phyloP scores from a whole-genome alignment of 2,113 vertebrate genomes.

The Ailurus styani region DNA sequence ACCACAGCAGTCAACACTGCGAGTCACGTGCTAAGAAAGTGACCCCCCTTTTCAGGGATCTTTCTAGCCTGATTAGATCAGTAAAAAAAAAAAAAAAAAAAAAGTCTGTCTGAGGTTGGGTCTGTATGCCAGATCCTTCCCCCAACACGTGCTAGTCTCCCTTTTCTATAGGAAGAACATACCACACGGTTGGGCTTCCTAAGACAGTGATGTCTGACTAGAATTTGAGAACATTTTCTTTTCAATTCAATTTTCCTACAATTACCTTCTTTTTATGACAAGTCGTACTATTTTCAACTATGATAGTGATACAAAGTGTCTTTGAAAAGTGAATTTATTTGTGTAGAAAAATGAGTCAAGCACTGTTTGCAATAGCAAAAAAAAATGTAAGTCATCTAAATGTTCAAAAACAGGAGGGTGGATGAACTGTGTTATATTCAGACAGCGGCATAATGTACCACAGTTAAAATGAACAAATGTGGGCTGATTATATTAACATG shows the following conservation, averaged over 20 bases:
- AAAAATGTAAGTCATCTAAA: slow-evolving; percentile 36
- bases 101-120: neutral
- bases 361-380: slow-evolving; percentile 23
- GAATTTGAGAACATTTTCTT: slow-evolving; percentile 31
- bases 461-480: slow-evolving; percentile 48
- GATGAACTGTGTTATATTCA: slow-evolving; percentile 45
- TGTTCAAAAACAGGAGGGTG: slow-evolving; percentile 38
- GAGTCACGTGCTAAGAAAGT: neutral
- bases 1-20: neutral
- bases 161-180: neutral
- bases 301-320: slow-evolving; percentile 33
- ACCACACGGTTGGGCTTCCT: neutral
- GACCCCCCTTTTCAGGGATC: neutral
- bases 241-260: slow-evolving; percentile 11
- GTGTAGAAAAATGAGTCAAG: slow-evolving; percentile 37
- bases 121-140: neutral
- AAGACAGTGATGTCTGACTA: neutral
- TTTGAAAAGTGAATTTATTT: slow-evolving; percentile 49
- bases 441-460: slow-evolving; percentile 24
- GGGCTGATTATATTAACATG: slow-evolving; percentile 4
- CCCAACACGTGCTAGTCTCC: no score
- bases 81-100: neutral
- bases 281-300: neutral
- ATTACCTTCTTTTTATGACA: neutral
- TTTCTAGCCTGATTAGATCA: neutral